A percentile compares a stretch with the other conserved stretches of the same genome.
Evolutionary conservation across 2,888 invertebrate species (phyloP).

Genomic region (Drosophila subsilvestris): DNA sequence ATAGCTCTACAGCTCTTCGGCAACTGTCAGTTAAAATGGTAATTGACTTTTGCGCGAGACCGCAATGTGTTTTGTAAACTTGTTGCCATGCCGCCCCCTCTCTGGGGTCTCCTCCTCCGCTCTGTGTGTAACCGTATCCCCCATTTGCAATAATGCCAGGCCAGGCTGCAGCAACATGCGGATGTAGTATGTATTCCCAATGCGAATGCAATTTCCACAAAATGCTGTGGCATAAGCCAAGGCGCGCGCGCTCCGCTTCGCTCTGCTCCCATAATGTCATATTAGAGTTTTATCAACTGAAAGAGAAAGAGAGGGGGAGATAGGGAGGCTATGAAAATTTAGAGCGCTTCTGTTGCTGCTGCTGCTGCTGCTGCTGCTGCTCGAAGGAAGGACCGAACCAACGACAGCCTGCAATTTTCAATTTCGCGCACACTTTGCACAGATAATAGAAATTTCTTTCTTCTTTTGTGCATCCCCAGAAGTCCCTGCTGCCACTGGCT

Average conservation of each 20-base stretch:
- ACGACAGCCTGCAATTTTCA: constrained; percentile 71
- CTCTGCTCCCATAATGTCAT: constrained; percentile 67
- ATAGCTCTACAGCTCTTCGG: constrained; percentile 8
- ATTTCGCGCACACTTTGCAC: constrained; percentile 80
- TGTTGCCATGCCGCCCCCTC: constrained; percentile 60
- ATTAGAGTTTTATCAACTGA: constrained; percentile 76
- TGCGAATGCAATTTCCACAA: constrained; percentile 73
- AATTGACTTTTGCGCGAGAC: constrained; percentile 78
- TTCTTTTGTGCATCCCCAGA: constrained; percentile 19
- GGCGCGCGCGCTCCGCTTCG: constrained; percentile 44
- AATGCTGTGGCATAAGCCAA: constrained; percentile 75
- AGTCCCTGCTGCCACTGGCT: constrained; percentile 10
- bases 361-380: constrained; percentile 10
- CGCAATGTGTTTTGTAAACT: constrained; percentile 77
- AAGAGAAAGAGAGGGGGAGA: neutral
- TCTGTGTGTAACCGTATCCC: constrained; percentile 9
- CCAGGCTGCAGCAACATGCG: constrained; percentile 16
- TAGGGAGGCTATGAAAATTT: constrained; percentile 70
- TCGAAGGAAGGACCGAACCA: constrained; percentile 1
- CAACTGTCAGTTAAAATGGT: constrained; percentile 73
- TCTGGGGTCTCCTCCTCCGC: neutral
- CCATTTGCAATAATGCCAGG: constrained; percentile 60
- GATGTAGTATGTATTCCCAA: constrained; percentile 49
- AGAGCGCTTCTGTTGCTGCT: constrained; percentile 37
- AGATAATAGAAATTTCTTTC: constrained; percentile 80